Percentiles rank a stretch among this genome's conserved stretches.
phyloP scores from a whole-genome alignment of 2,797 vertebrate species.

The Argya squamiceps region DNA sequence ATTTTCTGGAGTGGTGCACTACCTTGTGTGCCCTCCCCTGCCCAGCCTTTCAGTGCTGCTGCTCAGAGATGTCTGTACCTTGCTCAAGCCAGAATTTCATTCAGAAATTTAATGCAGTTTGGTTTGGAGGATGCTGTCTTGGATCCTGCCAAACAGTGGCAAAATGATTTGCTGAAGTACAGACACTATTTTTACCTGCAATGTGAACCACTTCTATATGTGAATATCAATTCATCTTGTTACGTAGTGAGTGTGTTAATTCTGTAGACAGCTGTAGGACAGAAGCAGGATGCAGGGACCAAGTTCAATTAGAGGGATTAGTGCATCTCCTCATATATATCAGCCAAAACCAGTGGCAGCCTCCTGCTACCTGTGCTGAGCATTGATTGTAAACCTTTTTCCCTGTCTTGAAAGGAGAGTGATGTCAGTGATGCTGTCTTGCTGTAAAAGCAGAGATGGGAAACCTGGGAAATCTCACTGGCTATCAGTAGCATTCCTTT shows the following conservation, averaged over 20 bases:
- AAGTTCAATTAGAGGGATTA: background rate
- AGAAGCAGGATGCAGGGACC: background rate
- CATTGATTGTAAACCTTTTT: background rate
- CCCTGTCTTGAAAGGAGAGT: background rate
- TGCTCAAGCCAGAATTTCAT: background rate
- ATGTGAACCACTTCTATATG: background rate
- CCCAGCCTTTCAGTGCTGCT: background rate
- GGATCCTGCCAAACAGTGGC: background rate
- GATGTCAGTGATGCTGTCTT: background rate
- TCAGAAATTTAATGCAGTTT: background rate
- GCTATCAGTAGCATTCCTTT: background rate
- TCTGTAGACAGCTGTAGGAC: background rate
- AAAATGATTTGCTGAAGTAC: background rate
- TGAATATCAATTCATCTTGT: background rate
- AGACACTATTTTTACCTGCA: background rate
- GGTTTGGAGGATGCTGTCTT: background rate
- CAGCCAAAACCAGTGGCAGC: background rate
- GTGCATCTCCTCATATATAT: background rate
- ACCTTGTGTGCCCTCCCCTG: background rate
- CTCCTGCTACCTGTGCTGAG: background rate
- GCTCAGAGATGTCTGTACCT: fast-evolving
- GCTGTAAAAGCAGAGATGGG: background rate
- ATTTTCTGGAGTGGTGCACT: background rate
- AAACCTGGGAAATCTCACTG: background rate
- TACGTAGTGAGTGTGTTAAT: fast-evolving